These are phyloP conservation scores for Polietes domitor DNA, from an alignment of 2,888 invertebrate species.

Conservation along the genomic window DNA sequence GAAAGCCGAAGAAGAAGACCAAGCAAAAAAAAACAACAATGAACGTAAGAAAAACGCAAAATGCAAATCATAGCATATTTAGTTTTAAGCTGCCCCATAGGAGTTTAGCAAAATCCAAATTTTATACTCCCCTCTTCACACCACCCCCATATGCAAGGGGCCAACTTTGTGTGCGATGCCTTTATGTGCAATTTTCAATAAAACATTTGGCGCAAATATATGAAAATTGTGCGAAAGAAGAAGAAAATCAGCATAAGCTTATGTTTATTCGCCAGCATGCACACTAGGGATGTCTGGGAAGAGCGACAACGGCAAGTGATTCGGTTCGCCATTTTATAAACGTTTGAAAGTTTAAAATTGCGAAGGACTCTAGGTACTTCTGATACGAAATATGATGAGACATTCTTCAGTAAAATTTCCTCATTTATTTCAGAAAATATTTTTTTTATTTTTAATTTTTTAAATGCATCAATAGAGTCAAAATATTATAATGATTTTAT, in stretches of 20 bases:
- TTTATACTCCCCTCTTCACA: neutral
- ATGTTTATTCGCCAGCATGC: neutral
- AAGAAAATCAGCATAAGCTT: slow-evolving; percentile 1
- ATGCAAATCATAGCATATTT: slow-evolving; percentile 33
- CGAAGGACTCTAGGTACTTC: too few species aligned
- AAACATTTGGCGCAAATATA: neutral
- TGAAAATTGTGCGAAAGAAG: neutral
- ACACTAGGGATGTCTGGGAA: neutral
- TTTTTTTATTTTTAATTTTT: too few species aligned
- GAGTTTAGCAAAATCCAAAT: neutral
- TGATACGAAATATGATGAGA: too few species aligned
- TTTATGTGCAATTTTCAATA: slow-evolving; percentile 10
- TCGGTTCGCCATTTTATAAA: too few species aligned
- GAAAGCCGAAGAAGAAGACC: neutral
- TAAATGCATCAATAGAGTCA: too few species aligned
- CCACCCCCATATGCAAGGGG: neutral
- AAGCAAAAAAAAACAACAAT: neutral
- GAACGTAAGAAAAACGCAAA: neutral
- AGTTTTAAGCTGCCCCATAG: slow-evolving; percentile 25
- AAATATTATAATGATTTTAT: too few species aligned
- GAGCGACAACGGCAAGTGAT: too few species aligned
- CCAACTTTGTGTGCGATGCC: neutral
- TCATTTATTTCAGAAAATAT: too few species aligned
- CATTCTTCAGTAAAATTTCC: too few species aligned
- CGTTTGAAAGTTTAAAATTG: too few species aligned